A percentile compares a stretch with the other conserved stretches of the same genome.
Evolutionary conservation across 37 sponge, comb jelly and placozoan species (phyloP).

Genomic region (Axinella damicornis): DNA sequence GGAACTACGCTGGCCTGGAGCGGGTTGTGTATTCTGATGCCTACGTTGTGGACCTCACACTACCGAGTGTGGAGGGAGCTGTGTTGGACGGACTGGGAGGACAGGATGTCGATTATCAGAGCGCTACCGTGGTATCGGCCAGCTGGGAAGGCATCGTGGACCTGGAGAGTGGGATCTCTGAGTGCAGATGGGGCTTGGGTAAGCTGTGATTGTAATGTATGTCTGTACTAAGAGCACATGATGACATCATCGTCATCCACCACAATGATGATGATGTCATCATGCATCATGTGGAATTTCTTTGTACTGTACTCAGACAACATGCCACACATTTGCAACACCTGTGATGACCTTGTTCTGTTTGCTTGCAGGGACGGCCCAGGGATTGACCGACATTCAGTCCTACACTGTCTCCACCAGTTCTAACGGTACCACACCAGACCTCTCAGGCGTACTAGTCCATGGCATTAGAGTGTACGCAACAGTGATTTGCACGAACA

Average conservation of each 20-base stretch:
- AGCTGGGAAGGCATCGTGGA: conserved; percentile 53
- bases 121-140: conserved; percentile 17
- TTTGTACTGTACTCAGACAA: too few species aligned
- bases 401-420: not conserved
- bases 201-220: conserved; percentile 21
- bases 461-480: conserved; percentile 53
- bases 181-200: conserved; percentile 74
- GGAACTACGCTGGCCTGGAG: conserved; percentile 66
- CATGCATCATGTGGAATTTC: too few species aligned
- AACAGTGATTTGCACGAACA: conserved; percentile 65
- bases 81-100: conserved; percentile 44
- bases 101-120: conserved; percentile 65
- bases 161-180: conserved; percentile 64
- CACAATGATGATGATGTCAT: too few species aligned
- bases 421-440: not conserved
- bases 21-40: conserved; percentile 45
- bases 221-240: too few species aligned
- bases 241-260: too few species aligned
- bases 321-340: too few species aligned
- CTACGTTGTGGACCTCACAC: conserved; percentile 67
- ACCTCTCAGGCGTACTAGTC: conserved; percentile 2
- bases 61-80: conserved; percentile 32
- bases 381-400: conserved; percentile 23
- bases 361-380: conserved; percentile 17
- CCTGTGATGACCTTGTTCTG: too few species aligned